These are phyloP conservation scores for Tetranychus truncatus DNA, from an alignment of 2,888 invertebrate species.

Conservation along the genomic window DNA sequence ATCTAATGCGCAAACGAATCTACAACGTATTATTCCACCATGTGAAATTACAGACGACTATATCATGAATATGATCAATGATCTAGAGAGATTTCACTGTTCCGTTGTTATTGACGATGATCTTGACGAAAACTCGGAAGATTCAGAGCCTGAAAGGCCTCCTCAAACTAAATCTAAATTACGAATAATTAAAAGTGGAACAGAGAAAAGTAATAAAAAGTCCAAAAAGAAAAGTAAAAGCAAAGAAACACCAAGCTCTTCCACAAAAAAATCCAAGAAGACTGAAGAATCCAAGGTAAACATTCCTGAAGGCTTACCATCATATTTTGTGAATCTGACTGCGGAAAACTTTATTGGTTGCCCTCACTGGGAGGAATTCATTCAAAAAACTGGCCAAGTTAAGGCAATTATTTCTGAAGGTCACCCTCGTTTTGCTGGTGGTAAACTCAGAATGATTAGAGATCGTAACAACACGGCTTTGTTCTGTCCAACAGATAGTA, in stretches of 20 bases:
- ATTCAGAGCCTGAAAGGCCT: not conserved
- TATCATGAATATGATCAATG: not conserved
- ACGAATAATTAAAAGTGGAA: not conserved
- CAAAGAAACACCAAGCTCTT: not conserved
- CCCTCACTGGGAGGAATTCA: conserved; percentile 27
- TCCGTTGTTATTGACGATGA: too few relatives aligned
- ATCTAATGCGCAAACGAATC: not conserved
- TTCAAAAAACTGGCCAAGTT: conserved; percentile 35
- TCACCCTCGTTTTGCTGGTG: conserved; percentile 8
- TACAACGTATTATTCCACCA: not conserved
- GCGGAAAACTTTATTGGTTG: conserved; percentile 23
- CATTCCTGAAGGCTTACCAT: not conserved
- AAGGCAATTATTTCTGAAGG: conserved; percentile 12
- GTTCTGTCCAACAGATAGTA: not conserved
- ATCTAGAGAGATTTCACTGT: too few relatives aligned
- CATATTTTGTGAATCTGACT: not conserved
- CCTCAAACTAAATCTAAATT: not conserved
- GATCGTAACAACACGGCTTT: not conserved
- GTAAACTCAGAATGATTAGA: not conserved
- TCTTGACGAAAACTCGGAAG: too few relatives aligned
- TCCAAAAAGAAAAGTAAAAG: not conserved
- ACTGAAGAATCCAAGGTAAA: not conserved
- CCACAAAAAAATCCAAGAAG: not conserved
- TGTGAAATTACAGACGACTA: not conserved
- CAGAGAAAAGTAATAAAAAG: not conserved